These are phyloP conservation scores for Uria aalge DNA, from an alignment of 2,113 vertebrate genomes.

Conservation along the genomic window DNA sequence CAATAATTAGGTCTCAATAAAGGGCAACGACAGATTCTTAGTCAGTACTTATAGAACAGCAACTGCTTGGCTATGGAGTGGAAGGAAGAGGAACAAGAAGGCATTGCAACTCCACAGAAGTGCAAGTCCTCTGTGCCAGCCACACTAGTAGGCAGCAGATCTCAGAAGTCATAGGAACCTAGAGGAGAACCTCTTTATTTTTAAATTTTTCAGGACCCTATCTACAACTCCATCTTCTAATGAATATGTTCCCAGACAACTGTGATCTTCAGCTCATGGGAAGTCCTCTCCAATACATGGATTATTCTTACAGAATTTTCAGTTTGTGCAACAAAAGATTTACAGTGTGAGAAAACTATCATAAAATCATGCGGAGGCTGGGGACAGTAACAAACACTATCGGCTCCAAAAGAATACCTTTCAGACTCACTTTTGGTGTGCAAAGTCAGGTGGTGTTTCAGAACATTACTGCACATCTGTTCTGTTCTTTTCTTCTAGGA, in stretches of 20 bases:
- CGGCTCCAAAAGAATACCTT: neutral
- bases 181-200: neutral
- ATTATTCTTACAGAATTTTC: neutral
- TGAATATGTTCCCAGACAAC: neutral
- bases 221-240: neutral
- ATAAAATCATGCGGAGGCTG: neutral
- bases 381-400: neutral
- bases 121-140: neutral
- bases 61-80: neutral
- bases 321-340: neutral
- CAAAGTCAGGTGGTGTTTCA: neutral
- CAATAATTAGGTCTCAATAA: neutral
- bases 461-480: accelerated
- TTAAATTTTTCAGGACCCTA: neutral
- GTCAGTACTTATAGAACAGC: neutral
- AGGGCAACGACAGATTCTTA: neutral
- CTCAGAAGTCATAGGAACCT: neutral
- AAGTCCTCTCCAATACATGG: neutral
- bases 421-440: neutral
- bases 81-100: neutral
- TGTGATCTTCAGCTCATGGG: neutral
- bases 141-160: neutral
- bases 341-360: neutral
- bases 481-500: neutral
- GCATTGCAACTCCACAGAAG: neutral